Base-by-base conservation (phyloP, 2,797 vertebrate species). In the Odontamblyopus lacepedii region DNA sequence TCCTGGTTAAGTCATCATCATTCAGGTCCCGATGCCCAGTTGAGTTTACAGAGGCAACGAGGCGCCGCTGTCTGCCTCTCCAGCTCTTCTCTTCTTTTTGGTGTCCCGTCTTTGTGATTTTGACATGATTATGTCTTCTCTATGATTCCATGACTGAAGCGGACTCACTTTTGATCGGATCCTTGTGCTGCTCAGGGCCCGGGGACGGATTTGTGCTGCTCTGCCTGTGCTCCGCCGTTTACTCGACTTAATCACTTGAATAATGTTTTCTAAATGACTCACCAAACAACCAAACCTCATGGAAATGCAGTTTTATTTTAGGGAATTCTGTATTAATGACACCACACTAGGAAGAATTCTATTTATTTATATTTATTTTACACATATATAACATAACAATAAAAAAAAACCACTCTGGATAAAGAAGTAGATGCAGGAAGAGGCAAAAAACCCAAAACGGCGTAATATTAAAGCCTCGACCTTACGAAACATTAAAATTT, bases 1-100 rank as follows among this genome's bases (percentile, higher is more conserved):
- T 79, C 64, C 67, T 76, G 70, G 75, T 75, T 77, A 86, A 77
- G 83, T 67, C 87, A 82, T 85, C 90, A 13, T 59, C 57, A 6
- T 29, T 27, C 13, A 29, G 5, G 27, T 30, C 74, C 69, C 69
- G 67, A 79, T 77, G 57, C 16, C 57, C 27, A 59, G 85, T 88
- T 79, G 82, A 63, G 70, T 78, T 67, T 66, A 67, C 59, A 56
- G 73, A 81, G 71, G 78, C 38, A 53, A 29, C 67, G 62, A 81
- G 72, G 78, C 38, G 41, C 38, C 72, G 48, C 79, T 73, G 80
- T 80, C 85, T 79, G 71, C 82, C 72, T 70, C 62, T 68, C 77
- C 64, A 79, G 67, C 68, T 78, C 19, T 23, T 23, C 53, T 30
- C 30, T 32, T 5, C 30, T 32, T 32, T 32, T 74, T 86, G 77